These are phyloP conservation scores for Xenopus petersii DNA, from an alignment of 2,797 vertebrate species.

Conservation along the genomic window DNA sequence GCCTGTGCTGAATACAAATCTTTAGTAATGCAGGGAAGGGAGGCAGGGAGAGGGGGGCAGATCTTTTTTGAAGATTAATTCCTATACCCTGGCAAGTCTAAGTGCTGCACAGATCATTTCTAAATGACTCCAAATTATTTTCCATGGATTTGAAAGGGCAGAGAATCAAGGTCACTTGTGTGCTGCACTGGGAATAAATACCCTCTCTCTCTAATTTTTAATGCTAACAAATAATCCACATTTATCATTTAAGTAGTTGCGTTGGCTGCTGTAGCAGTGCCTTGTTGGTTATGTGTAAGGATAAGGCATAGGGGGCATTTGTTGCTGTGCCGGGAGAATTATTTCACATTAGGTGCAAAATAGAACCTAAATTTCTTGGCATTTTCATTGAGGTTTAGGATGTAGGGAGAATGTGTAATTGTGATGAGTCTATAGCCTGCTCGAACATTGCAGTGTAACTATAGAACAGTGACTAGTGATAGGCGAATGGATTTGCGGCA, in stretches of 20 bases:
- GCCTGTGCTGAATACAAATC: conserved; percentile 19
- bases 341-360: too few species aligned
- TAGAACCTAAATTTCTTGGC: too few species aligned
- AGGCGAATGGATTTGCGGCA: too few species aligned
- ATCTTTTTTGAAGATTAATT: not conserved
- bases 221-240: not conserved
- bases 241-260: not conserved
- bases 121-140: conserved; percentile 10
- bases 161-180: conserved; percentile 23
- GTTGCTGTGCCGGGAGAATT: not conserved
- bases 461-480: too few species aligned
- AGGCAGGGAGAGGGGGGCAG: not conserved
- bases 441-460: too few species aligned
- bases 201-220: not conserved
- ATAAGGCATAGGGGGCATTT: not conserved
- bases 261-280: not conserved
- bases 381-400: too few species aligned
- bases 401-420: too few species aligned
- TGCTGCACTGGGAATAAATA: not conserved
- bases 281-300: too few species aligned
- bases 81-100: not conserved
- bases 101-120: not conserved
- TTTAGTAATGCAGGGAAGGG: not conserved
- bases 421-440: too few species aligned
- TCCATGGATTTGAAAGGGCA: not conserved